Evolutionary conservation across 2,888 invertebrate genomes (phyloP), one percentile per base, ranked within the genome.

Genomic region (Rhopalosiphum nymphaeae): DNA sequence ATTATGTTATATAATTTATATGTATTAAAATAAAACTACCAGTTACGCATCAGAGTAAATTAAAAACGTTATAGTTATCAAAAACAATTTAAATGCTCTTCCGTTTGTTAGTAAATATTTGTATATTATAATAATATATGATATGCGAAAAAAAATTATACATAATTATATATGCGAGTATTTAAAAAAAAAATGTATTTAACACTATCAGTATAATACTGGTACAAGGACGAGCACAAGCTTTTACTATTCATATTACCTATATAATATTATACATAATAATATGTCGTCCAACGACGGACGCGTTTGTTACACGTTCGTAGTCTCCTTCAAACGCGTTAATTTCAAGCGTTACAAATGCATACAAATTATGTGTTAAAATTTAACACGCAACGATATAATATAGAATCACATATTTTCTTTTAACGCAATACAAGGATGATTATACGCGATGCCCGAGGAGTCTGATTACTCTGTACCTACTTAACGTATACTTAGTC

Each of bases 321-420:
- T 44, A 29, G 56, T 57, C 56, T 53, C 53, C 56, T 42, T 89
- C 89, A 89, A 53, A 89, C 53, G 78, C 26, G 42, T 36, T 89
- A 89, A 89, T 89, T 56, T 89, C n/a, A n/a, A 36, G 87, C 87
- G 53, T 87, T 87, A 56, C 56, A 56, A 89, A 89, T 56, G 42
- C 29, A 57, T 26, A 21, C 49, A 89, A 89, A 89, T 89, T 89
- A 89, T 89, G 26, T 57, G 56, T 57, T 56, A 56, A 36, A 89
- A 56, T 42, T 89, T 42, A 56, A 89, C 89, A 89, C 56, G 89
- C 89, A 42, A 89, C 16, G 42, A 57, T 29, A 26, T 78, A 36
- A 78, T 78, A 78, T 36, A 36, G 36, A 78, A 78, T 78, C 78
- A 78, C 78, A 78, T 78, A 46, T 78, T 78, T 78, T 78, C 21